Conservation (phyloP, 2,113 vertebrate species). For the Raja brachyura region DNA sequence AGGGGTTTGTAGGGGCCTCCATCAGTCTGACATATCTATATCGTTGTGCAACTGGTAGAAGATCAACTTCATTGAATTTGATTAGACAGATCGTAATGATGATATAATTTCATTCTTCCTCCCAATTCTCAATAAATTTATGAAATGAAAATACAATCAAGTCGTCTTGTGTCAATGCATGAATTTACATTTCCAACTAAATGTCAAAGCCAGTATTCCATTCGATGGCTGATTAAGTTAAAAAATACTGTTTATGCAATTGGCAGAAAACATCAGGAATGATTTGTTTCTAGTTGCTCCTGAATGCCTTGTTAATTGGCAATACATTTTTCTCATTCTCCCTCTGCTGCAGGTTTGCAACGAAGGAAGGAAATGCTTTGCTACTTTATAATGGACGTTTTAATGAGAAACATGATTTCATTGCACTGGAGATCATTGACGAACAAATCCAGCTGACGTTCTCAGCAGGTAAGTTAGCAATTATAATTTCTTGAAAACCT, state of each 20-base stretch:
- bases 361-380: slow-evolving; percentile 75
- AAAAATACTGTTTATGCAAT: neutral
- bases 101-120: neutral
- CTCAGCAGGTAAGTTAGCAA: slow-evolving; percentile 73
- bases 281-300: neutral
- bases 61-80: neutral
- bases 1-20: neutral
- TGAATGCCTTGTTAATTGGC: neutral
- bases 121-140: neutral
- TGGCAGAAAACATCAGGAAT: neutral
- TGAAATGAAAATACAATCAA: neutral
- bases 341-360: slow-evolving; percentile 74
- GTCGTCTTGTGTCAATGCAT: neutral
- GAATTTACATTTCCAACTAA: neutral
- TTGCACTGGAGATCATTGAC: slow-evolving; percentile 86
- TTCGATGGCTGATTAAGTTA: neutral
- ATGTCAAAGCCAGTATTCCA: neutral
- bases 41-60: neutral
- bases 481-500: neutral
- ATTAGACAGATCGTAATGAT: neutral
- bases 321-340: neutral
- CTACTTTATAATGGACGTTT: slow-evolving; percentile 93
- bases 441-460: slow-evolving; percentile 96
- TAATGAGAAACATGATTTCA: slow-evolving; percentile 94
- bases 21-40: neutral